These are phyloP conservation scores for Oreocharis arfaki DNA, from an alignment of 2,113 vertebrate species.

Conservation along the genomic window DNA sequence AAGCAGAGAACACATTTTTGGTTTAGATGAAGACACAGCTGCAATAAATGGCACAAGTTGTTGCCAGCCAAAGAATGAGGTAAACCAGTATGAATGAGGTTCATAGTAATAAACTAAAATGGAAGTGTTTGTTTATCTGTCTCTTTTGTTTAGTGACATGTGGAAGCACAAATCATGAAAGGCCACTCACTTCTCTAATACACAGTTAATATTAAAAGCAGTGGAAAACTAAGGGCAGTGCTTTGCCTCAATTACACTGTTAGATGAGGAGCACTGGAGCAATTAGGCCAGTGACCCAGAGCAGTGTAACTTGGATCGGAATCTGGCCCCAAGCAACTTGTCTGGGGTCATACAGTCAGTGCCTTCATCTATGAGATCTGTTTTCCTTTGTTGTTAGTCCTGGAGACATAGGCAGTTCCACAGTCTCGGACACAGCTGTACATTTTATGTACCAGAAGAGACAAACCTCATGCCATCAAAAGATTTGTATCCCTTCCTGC, in stretches of 20 bases:
- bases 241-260: background rate
- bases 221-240: background rate
- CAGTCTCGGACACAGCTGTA: background rate
- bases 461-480: background rate
- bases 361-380: background rate
- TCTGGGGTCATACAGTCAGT: background rate
- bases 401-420: background rate
- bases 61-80: background rate
- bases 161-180: background rate
- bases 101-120: background rate
- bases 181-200: background rate
- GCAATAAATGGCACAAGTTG: background rate
- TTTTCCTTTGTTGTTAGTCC: background rate
- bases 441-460: background rate
- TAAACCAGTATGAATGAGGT: background rate
- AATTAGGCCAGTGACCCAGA: constrained; percentile 26
- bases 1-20: background rate
- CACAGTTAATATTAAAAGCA: background rate
- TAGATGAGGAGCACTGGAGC: background rate
- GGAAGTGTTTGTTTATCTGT: background rate
- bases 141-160: background rate
- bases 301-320: background rate
- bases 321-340: constrained; percentile 1
- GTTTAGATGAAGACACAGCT: background rate
- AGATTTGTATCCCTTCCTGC: background rate